Conservation (phyloP, 2,888 invertebrate genomes). For the Cryptus armator region DNA sequence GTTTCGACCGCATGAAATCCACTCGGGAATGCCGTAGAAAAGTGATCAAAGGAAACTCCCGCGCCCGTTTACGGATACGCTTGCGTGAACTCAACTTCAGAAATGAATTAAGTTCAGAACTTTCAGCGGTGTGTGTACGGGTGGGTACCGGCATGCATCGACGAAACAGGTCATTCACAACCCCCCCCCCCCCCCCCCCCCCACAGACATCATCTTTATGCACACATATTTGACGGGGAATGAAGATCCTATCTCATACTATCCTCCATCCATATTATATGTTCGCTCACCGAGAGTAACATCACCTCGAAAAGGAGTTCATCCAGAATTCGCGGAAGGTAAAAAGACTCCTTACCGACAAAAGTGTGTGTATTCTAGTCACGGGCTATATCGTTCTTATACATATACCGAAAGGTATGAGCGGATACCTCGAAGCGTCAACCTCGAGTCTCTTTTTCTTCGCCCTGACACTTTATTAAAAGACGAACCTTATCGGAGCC, state of each 20-base stretch:
- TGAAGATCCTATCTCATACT: background rate
- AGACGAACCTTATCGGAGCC: slow-evolving; percentile 63
- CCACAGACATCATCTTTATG: background rate
- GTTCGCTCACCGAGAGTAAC: background rate
- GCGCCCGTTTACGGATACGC: slow-evolving; percentile 77
- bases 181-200: background rate
- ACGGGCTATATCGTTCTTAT: background rate
- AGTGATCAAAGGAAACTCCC: slow-evolving; percentile 72
- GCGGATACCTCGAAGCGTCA: slow-evolving; percentile 19
- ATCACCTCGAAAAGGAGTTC: slow-evolving; percentile 4
- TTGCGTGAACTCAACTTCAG: slow-evolving; percentile 79
- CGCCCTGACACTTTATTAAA: slow-evolving; percentile 74
- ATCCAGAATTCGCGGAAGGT: background rate
- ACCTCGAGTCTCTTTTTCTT: slow-evolving; percentile 42
- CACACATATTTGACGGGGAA: background rate
- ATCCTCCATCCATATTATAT: slow-evolving; percentile 8
- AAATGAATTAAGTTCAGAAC: slow-evolving; percentile 82
- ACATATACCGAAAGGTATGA: background rate
- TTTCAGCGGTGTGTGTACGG: slow-evolving; percentile 75
- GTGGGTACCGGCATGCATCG: background rate
- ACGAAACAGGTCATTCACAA: background rate
- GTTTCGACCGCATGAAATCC: slow-evolving; percentile 4
- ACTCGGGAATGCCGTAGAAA: background rate
- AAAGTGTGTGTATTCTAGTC: slow-evolving; percentile 1
- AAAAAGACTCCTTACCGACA: background rate